A percentile compares a stretch with the other conserved stretches of the same genome.
Conservation (phyloP, 2,888 invertebrate species). For the Hylaea fasciaria region DNA sequence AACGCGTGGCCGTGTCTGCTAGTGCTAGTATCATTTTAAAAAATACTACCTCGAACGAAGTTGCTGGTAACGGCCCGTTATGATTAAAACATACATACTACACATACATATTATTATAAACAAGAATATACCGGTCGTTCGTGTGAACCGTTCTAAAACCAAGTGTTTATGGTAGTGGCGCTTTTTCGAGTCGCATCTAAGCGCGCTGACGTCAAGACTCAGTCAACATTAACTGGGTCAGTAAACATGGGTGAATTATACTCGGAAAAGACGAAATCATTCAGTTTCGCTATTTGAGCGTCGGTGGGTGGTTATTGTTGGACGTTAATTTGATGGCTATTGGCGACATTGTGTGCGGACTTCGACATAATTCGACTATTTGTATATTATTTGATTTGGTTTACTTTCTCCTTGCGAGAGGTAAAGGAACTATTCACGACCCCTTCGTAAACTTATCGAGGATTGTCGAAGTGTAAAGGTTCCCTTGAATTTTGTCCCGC, state of each 20-base stretch:
- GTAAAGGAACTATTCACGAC: too few species aligned
- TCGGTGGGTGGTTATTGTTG: conserved; percentile 31
- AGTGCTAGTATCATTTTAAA: too few species aligned
- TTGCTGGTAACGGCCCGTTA: conserved; percentile 23
- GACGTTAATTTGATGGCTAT: conserved; percentile 19
- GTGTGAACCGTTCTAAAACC: conserved; percentile 59
- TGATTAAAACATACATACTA: conserved; percentile 66
- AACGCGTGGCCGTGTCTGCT: too few species aligned
- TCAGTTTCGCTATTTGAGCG: conserved; percentile 57
- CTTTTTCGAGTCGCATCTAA: conserved; percentile 65
- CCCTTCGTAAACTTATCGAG: too few species aligned
- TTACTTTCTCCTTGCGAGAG: too few species aligned
- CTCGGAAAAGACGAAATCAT: conserved; percentile 66
- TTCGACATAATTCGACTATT: conserved; percentile 11
- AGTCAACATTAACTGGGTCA: conserved; percentile 81
- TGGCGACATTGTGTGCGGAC: conserved; percentile 9
- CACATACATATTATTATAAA: conserved; percentile 54
- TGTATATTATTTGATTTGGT: background rate
- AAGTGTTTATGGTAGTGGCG: conserved; percentile 62
- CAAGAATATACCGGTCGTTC: conserved; percentile 49
- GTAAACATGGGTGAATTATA: conserved; percentile 76
- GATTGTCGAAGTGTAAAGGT: too few species aligned
- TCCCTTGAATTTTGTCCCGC: too few species aligned
- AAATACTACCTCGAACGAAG: too few species aligned
- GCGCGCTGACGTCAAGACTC: conserved; percentile 75